A percentile compares a stretch with the other conserved stretches of the same genome.
Evolutionary conservation across 2,888 invertebrate genomes (phyloP).

Genomic region (Latrodectus elegans): DNA sequence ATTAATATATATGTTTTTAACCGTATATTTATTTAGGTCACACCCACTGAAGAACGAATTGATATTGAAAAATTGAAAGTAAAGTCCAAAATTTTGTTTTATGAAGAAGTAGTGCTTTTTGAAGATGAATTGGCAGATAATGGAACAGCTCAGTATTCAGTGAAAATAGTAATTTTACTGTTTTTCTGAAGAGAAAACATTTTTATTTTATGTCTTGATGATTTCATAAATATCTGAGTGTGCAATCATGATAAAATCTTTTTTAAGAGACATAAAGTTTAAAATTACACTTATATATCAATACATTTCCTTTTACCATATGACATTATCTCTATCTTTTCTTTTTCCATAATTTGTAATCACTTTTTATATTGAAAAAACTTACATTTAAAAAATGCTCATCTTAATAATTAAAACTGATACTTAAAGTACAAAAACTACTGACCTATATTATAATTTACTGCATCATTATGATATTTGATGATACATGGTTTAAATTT

Average conservation of each 20-base stretch:
- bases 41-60: conserved; percentile 84
- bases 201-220: not conserved
- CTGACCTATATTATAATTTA: too few species aligned
- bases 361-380: too few species aligned
- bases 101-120: conserved; percentile 92
- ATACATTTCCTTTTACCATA: too few species aligned
- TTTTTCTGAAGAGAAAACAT: not conserved
- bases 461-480: too few species aligned
- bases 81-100: conserved; percentile 93
- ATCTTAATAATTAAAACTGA: too few species aligned
- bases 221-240: not conserved
- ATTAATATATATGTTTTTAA: not conserved
- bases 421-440: too few species aligned
- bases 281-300: too few species aligned
- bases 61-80: conserved; percentile 90
- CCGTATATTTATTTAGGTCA: conserved; percentile 75
- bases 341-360: too few species aligned
- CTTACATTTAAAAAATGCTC: too few species aligned
- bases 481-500: too few species aligned
- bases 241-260: not conserved
- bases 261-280: too few species aligned
- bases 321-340: too few species aligned
- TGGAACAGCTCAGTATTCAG: conserved; percentile 91
- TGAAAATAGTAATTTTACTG: conserved; percentile 86
- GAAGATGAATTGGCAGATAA: conserved; percentile 99